These are phyloP conservation scores for Cranoglanis bouderius DNA, from an alignment of 2,113 vertebrate genomes.

Conservation along the genomic window DNA sequence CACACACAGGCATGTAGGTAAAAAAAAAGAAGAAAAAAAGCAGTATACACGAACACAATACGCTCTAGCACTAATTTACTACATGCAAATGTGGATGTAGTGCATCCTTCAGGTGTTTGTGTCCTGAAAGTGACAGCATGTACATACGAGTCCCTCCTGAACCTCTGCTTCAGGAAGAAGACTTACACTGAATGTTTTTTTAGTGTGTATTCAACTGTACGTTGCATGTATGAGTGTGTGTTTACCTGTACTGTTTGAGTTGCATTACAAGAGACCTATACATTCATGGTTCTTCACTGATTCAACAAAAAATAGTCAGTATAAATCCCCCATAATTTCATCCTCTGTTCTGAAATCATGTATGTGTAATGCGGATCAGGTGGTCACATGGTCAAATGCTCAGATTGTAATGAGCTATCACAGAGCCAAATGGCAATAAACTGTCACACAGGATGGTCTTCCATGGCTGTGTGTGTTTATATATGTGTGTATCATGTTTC, in stretches of 20 bases:
- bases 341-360: not conserved
- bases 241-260: not conserved
- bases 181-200: not conserved
- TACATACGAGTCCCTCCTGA: not conserved
- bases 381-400: not conserved
- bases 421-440: not conserved
- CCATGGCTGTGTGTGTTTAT: not conserved
- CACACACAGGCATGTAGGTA: not conserved
- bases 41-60: not conserved
- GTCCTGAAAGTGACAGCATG: not conserved
- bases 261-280: not conserved
- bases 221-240: not conserved
- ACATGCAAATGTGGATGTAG: not conserved
- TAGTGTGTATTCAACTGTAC: not conserved
- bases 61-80: not conserved
- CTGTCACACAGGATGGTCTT: not conserved
- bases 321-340: not conserved
- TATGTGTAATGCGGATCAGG: not conserved
- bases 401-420: not conserved
- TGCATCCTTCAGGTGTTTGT: not conserved
- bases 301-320: not conserved
- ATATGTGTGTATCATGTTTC: not conserved
- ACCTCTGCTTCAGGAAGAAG: not conserved
- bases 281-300: not conserved
- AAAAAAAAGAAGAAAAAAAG: not conserved